Conservation (phyloP, 2,113 vertebrate species). For the Cottus gobio region DNA sequence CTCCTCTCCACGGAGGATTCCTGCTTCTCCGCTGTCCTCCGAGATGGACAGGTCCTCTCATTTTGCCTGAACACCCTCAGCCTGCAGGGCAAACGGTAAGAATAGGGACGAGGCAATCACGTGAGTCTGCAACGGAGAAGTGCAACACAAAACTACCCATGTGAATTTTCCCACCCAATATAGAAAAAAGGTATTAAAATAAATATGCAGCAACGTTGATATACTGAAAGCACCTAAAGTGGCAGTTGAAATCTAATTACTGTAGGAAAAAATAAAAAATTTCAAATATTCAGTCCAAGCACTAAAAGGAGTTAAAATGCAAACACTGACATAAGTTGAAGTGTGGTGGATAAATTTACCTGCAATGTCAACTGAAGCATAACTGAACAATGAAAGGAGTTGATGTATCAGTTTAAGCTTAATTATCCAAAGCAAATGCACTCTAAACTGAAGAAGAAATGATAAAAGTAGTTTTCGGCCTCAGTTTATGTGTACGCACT, state of each 20-base stretch:
- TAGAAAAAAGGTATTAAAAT: too few species aligned
- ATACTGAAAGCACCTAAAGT: background rate
- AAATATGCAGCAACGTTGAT: too few species aligned
- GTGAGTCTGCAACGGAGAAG: background rate
- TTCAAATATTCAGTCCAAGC: background rate
- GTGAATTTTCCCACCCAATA: too few species aligned
- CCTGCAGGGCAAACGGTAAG: constrained; percentile 88
- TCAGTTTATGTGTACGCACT: background rate
- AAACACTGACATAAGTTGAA: background rate
- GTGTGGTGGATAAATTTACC: background rate
- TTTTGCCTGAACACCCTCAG: constrained; percentile 92
- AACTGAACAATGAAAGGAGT: background rate
- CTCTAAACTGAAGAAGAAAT: too few species aligned
- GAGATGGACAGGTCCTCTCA: constrained; percentile 91
- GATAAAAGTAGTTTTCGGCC: background rate
- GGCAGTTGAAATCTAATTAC: background rate
- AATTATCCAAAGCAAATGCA: background rate
- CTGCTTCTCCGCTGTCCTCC: constrained; percentile 86
- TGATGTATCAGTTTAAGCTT: background rate
- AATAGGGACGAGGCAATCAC: background rate
- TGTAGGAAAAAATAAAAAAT: background rate
- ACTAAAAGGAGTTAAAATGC: background rate
- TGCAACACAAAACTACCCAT: background rate
- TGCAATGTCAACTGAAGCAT: background rate
- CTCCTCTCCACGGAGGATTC: constrained; percentile 92